Conservation (phyloP, 2,888 invertebrate species). For the Agriopis marginaria region DNA sequence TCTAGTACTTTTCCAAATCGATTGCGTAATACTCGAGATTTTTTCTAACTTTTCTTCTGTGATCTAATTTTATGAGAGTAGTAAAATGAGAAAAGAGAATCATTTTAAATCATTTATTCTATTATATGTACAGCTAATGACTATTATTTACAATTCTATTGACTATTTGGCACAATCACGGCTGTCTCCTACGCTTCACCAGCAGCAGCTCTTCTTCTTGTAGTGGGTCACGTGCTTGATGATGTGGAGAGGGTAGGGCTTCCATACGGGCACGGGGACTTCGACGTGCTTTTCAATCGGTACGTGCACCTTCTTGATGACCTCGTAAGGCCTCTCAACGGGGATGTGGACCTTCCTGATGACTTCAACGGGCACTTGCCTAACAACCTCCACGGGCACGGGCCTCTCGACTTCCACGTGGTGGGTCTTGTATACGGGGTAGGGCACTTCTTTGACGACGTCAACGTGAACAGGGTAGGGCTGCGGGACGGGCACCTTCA, state of each 20-base stretch:
- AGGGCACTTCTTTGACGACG: constrained; percentile 78
- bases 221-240: constrained; percentile 83
- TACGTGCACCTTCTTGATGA: constrained; percentile 78
- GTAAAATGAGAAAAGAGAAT: constrained; percentile 23
- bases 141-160: constrained; percentile 82
- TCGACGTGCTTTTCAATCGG: constrained; percentile 78
- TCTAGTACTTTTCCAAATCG: neutral
- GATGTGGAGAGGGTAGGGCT: constrained; percentile 80
- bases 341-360: constrained; percentile 77
- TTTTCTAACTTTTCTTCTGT: constrained; percentile 12
- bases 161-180: constrained; percentile 82
- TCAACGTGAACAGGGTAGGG: constrained; percentile 81
- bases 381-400: constrained; percentile 76
- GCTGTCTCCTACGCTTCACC: constrained; percentile 64
- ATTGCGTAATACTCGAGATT: constrained; percentile 8
- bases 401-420: constrained; percentile 78
- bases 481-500: constrained; percentile 78
- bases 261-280: constrained; percentile 79
- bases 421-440: constrained; percentile 78
- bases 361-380: constrained; percentile 75
- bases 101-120: constrained; percentile 43
- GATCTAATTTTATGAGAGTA: constrained; percentile 2
- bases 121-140: constrained; percentile 76
- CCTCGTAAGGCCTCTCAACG: constrained; percentile 78
- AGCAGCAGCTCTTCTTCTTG: constrained; percentile 80